phyloP scores from a whole-genome alignment of 1,140 invertebrate genomes.

The Caerostris extrusa region DNA sequence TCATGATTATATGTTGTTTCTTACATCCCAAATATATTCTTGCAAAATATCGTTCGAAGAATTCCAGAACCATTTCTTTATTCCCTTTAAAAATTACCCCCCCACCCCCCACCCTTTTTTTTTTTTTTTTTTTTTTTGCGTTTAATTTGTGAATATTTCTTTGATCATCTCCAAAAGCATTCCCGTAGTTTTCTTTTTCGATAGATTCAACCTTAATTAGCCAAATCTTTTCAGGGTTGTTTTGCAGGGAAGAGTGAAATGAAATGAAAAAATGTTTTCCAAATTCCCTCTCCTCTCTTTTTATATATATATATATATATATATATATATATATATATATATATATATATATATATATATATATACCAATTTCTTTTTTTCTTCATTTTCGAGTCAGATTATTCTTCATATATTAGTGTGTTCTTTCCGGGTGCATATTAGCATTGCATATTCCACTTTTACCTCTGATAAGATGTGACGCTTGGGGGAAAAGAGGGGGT shows the following conservation, averaged over 20 bases:
- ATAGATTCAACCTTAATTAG: constrained; percentile 37
- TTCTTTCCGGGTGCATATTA: constrained; percentile 24
- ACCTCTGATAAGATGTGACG: constrained; percentile 39
- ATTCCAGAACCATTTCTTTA: not conserved
- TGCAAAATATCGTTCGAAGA: not conserved
- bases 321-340: no score
- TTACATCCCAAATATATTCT: not conserved
- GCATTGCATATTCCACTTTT: constrained; percentile 40
- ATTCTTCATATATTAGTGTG: not conserved
- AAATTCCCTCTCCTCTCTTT: not conserved
- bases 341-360: no score
- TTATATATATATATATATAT: no score
- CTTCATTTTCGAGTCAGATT: not conserved
- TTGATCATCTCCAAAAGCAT: constrained; percentile 13
- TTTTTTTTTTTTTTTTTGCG: not conserved
- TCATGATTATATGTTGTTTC: not conserved
- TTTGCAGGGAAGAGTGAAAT: not conserved
- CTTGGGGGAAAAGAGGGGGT: not conserved
- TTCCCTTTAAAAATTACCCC: not conserved
- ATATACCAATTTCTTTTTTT: not conserved
- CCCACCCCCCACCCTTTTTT: not conserved
- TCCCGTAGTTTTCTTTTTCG: constrained; percentile 18
- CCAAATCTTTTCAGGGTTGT: constrained; percentile 40
- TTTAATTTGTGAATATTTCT: constrained; percentile 6
- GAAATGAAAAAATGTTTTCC: not conserved